Base-by-base conservation (phyloP, 2,797 vertebrate species). In the Tragelaphus oryx region DNA sequence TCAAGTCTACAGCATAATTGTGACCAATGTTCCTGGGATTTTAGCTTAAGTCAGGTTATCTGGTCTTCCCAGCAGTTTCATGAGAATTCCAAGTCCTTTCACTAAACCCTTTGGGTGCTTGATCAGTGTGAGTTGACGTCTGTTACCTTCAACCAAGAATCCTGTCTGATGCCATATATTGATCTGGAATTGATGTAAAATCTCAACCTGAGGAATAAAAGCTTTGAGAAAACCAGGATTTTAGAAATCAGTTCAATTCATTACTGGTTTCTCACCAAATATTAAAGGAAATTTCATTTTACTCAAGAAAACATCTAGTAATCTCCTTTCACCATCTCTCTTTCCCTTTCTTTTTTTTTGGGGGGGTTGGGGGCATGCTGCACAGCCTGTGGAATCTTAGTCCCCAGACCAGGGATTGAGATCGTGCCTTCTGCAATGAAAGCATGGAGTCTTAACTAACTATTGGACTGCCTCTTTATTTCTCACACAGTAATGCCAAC, bases 301-400 rank as follows among this genome's bases (percentile, higher is more conserved):
- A 46, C 54, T 48, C 30, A 55, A 14, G 75, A 81, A 87, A 62
- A 55, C 22, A 1, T n/a, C 30, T 46, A 33, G 0, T 11, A 41
- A 55, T 60, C 46, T 55, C 57, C 37, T 80, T 71, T 41, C 14
- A 2, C 16, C 11, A 8, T 80, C 5, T 37, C 17, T 68, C 13
- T 52, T 13, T 71, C 20, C 41, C 3, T 71, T 41, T 41, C 68
- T 26, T 24, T 71, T 37, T 13, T 68, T 22, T 9, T 3, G 33
- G 0, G 0, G 65, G 4, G 65, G 0, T 37, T 33, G 18, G 65
- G 37, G 22, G 11, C 37, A 41, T 74, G 68, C 20, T 26, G 22
- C 68, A 74, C 2, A 24, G 37, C 22, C 33, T 44, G 6, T 44
- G 68, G 37, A 74, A 26, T 41, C 68, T 74, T 74, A 74, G 68